Base-by-base conservation (phyloP, 2,888 invertebrate species). In the Fabriciana adippe region DNA sequence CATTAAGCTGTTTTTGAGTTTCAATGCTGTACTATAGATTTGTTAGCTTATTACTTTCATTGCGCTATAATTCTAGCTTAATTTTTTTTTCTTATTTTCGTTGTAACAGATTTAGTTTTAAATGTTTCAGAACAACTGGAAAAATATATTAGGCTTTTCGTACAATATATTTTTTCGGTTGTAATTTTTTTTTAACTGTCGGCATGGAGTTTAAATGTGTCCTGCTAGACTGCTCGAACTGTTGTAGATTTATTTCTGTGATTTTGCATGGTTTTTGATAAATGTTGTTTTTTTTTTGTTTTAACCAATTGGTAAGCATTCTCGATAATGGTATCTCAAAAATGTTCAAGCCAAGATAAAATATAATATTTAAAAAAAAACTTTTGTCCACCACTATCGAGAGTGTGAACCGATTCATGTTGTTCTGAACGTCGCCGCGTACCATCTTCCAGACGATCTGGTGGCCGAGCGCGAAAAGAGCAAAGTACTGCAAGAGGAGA, bases 401-500 rank as follows among this genome's bases (percentile, higher is more conserved):
- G 73, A 73, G 78, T 80, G 75, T 79, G 64, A 67, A 68, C 70
- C 72, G 66, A 74, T 72, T 80, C 80, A 82, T 83, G 85, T 87
- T 84, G 84, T 86, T 89, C 86, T 91, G 82, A 90, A 89, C 81
- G 87, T 86, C 90, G 90, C 85, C 88, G 80, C 90, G 85, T 86
- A 84, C 83, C 79, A 79, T 85, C 92, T 93, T 95, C 89, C 96
- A 99, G 99, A 99, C 95, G 98, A 98, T 93, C 96, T 99, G 93
- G 95, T 97, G 93, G 94, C 95, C 90, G 97, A 98, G 94, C 97
- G 97, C 94, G 97, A 97, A 94, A 97, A 98, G 95, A 98, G 97
- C 95, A 98, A 97, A 95, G 94, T 97, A 92, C 96, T 99, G 92
- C 97, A 98, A 93, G 97, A 98, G 93, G 99, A 99, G 93, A 98